Base-by-base conservation (phyloP, 2,888 invertebrate genomes). In the Corbicula japonica region DNA sequence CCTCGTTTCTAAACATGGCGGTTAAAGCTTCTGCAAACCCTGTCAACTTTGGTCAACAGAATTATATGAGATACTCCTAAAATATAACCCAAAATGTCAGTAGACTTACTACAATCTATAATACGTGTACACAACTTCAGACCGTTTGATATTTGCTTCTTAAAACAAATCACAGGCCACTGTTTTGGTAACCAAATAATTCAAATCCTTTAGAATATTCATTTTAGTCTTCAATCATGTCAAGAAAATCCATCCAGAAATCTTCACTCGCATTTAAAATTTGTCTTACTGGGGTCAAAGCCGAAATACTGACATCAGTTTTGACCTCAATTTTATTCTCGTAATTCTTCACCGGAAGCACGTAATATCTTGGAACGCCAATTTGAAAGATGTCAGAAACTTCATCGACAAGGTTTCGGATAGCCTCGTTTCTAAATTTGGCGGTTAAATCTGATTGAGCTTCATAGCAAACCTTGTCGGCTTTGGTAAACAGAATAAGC, bases 31-130 rank as follows among this genome's bases (percentile, higher is more conserved):
- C 52, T 21, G 50, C 83, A 86, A 0, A 84, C 71, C 23, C 80
- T 73, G 71, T 88, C 87, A 4, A 88, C 75, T 65, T 88, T 87
- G 10, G 88, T 88, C 28, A 88, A n/a, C n/a, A n/a, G n/a, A n/a
- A n/a, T n/a, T n/a, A n/a, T n/a, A n/a, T n/a, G n/a, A n/a, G n/a
- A n/a, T n/a, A n/a, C n/a, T n/a, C n/a, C n/a, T n/a, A n/a, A n/a
- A n/a, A n/a, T n/a, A n/a, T n/a, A n/a, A n/a, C n/a, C n/a, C n/a
- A n/a, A n/a, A n/a, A n/a, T n/a, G n/a, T n/a, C n/a, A n/a, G n/a
- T n/a, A n/a, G n/a, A n/a, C n/a, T n/a, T n/a, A n/a, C n/a, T n/a
- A n/a, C n/a, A n/a, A n/a, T n/a, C n/a, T n/a, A n/a, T n/a, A n/a
- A n/a, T n/a, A n/a, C n/a, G n/a, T n/a, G n/a, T n/a, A n/a, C n/a